phyloP scores from a whole-genome alignment of 2,113 vertebrate species.

The Nothoprocta pentlandii region DNA sequence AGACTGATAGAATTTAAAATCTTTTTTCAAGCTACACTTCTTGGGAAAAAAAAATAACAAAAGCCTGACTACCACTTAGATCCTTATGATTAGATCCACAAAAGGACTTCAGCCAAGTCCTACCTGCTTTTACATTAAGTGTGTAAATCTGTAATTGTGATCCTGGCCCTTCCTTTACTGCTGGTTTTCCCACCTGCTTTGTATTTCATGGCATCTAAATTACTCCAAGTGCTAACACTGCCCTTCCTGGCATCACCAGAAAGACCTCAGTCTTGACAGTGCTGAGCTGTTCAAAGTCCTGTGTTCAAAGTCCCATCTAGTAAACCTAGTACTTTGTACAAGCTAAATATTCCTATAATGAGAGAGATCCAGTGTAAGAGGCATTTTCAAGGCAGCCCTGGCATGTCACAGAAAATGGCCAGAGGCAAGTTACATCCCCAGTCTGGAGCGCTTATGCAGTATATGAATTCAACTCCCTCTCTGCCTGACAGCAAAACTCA shows the following conservation, averaged over 20 bases:
- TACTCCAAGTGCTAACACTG: neutral
- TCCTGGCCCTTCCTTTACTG: neutral
- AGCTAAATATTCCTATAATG: neutral
- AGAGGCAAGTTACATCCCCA: slow-evolving; percentile 6
- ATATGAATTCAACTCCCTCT: slow-evolving; percentile 18
- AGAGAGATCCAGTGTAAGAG: slow-evolving; percentile 2
- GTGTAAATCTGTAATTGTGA: neutral
- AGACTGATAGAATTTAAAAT: neutral
- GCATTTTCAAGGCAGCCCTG: slow-evolving; percentile 21
- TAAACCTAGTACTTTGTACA: neutral
- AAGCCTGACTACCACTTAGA: neutral
- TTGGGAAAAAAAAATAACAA: neutral
- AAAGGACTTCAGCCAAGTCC: neutral
- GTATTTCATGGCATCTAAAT: neutral
- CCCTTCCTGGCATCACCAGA: neutral
- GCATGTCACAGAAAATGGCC: slow-evolving; percentile 13
- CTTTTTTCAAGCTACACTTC: neutral
- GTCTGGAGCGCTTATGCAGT: slow-evolving; percentile 9
- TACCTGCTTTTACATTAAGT: neutral
- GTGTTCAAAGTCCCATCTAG: neutral
- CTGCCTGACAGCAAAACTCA: slow-evolving; percentile 38
- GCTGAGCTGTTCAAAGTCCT: neutral
- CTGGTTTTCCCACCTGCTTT: neutral
- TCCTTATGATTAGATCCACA: neutral
- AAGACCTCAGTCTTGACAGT: neutral